These are phyloP conservation scores for Antennarius striatus DNA, from an alignment of 2,113 vertebrate species.

Conservation along the genomic window DNA sequence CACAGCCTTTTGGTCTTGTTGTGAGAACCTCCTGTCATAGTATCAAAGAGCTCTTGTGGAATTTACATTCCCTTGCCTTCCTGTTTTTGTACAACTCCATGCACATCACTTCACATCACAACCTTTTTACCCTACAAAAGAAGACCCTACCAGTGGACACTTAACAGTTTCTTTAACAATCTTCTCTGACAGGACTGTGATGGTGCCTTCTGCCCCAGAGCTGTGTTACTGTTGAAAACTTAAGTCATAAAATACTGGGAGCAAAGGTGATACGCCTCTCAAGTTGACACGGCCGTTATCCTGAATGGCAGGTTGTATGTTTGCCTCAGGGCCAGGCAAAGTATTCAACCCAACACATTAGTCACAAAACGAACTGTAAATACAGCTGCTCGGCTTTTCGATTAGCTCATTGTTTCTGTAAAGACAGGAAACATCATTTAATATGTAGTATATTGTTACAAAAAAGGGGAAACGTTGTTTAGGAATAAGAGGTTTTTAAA, in stretches of 20 bases:
- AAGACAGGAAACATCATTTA: constrained; percentile 58
- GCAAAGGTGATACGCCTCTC: constrained; percentile 37
- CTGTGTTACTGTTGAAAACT: constrained; percentile 27
- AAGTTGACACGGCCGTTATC: constrained; percentile 36
- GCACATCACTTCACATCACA: constrained; percentile 41
- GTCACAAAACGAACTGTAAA: constrained; percentile 47
- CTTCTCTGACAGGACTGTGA: constrained; percentile 17
- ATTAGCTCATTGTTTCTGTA: constrained; percentile 58
- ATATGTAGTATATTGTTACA: constrained; percentile 27
- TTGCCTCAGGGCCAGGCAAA: constrained; percentile 24
- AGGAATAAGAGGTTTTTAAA: not conserved
- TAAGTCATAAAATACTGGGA: constrained; percentile 41
- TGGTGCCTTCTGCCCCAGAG: constrained; percentile 29
- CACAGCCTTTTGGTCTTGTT: constrained; percentile 33
- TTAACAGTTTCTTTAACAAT: constrained; percentile 37
- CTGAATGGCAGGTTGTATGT: constrained; percentile 39
- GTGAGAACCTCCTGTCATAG: constrained; percentile 56
- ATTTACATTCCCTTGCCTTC: constrained; percentile 48
- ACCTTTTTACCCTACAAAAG: constrained; percentile 40
- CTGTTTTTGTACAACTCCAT: constrained; percentile 41
- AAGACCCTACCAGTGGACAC: constrained; percentile 40
- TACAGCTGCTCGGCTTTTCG: constrained; percentile 24
- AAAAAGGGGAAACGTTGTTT: constrained; percentile 34
- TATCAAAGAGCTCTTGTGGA: constrained; percentile 50
- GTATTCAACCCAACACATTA: constrained; percentile 36